These are phyloP conservation scores for Caiman crocodilus DNA, from an alignment of 2,797 vertebrate species.

Conservation along the genomic window DNA sequence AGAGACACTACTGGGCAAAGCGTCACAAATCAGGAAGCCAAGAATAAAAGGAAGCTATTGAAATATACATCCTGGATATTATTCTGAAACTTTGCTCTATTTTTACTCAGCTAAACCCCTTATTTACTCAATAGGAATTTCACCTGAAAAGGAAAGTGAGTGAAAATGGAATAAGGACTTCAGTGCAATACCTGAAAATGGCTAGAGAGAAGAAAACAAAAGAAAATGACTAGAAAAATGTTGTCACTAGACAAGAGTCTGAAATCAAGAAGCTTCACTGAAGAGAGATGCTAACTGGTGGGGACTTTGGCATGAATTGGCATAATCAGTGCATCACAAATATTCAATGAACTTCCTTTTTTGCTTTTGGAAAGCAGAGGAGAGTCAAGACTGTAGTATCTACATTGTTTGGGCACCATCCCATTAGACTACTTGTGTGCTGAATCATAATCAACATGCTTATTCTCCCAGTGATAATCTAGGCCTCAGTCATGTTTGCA, in stretches of 20 bases:
- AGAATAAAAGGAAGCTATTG: background rate
- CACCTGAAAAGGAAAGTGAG: background rate
- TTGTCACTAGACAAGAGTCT: background rate
- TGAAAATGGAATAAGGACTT: background rate
- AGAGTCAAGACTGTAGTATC: constrained; percentile 4
- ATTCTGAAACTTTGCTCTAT: constrained; percentile 17
- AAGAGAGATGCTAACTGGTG: background rate
- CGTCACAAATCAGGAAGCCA: background rate
- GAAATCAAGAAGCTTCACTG: constrained; percentile 22
- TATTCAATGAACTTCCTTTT: background rate
- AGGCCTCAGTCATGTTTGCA: background rate
- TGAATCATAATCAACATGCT: background rate
- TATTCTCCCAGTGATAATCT: constrained; percentile 29
- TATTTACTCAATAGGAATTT: constrained; percentile 13
- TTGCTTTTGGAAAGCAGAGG: background rate
- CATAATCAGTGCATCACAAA: background rate
- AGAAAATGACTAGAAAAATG: constrained; percentile 15
- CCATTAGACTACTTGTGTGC: background rate
- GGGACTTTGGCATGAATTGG: background rate
- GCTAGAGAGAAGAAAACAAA: background rate
- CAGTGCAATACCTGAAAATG: constrained; percentile 52
- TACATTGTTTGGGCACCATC: background rate
- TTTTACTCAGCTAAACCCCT: constrained; percentile 49
- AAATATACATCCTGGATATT: background rate
- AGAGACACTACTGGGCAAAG: background rate